phyloP scores from a whole-genome alignment of 2,113 vertebrate species.

The Cisticola juncidis region DNA sequence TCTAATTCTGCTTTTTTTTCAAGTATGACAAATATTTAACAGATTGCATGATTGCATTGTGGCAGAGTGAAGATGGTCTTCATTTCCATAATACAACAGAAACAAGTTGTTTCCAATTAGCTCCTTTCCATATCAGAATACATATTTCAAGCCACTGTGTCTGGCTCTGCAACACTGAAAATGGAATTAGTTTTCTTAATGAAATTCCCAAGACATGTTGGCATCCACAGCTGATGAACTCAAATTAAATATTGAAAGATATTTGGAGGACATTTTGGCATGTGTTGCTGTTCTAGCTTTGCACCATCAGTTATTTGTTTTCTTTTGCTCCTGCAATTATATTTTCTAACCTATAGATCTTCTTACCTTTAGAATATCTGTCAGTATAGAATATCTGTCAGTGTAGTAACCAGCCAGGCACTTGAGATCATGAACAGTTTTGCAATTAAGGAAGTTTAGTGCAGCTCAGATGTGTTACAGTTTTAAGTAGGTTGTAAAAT shows the following conservation, averaged over 20 bases:
- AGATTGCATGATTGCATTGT: background rate
- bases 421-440: background rate
- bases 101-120: background rate
- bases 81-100: background rate
- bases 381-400: background rate
- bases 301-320: background rate
- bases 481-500: background rate
- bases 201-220: background rate
- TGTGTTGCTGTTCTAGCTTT: background rate
- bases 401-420: background rate
- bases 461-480: background rate
- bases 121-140: background rate
- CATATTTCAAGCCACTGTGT: background rate
- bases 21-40: background rate
- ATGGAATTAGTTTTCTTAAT: background rate
- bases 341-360: background rate
- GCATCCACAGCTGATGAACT: background rate
- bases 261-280: background rate
- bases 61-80: background rate
- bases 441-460: background rate
- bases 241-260: background rate
- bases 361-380: background rate
- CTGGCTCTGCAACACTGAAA: background rate
- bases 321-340: background rate
- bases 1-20: background rate